phyloP scores from a whole-genome alignment of 1,140 invertebrate genomes.

The Aphaenogaster floridana region DNA sequence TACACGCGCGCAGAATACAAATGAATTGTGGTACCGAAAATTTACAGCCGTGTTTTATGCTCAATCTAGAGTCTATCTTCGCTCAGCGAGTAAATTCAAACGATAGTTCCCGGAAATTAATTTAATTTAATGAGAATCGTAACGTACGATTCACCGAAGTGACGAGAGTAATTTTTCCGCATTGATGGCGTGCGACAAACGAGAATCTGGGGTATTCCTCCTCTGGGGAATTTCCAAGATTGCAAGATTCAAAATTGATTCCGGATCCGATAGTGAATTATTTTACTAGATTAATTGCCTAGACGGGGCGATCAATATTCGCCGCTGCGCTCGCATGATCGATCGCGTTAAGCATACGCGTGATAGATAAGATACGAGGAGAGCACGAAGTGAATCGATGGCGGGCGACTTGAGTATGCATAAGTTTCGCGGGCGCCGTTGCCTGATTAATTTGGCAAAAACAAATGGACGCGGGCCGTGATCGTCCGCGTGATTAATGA shows the following conservation, averaged over 20 bases:
- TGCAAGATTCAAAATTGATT: constrained; percentile 25
- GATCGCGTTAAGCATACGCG: constrained; percentile 33
- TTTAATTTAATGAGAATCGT: constrained; percentile 21
- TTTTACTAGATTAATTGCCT: constrained; percentile 37
- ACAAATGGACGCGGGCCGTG: constrained; percentile 55
- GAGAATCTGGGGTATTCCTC: not conserved
- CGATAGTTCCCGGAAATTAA: not conserved
- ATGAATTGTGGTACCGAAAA: constrained; percentile 19
- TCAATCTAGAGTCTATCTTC: not conserved
- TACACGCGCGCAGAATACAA: constrained; percentile 8
- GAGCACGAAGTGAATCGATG: constrained; percentile 41
- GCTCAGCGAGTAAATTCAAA: not conserved
- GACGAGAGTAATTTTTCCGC: not conserved
- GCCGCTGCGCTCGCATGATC: constrained; percentile 13
- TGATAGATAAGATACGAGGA: constrained; percentile 52
- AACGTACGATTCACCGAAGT: not conserved
- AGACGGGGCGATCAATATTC: constrained; percentile 37
- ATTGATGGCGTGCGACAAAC: too few species aligned
- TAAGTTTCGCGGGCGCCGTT: constrained; percentile 46
- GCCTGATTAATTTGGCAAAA: constrained; percentile 63
- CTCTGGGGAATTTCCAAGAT: not conserved
- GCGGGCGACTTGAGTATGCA: constrained; percentile 46
- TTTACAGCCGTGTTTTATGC: constrained; percentile 28
- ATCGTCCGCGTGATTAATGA: constrained; percentile 63
- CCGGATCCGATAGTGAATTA: constrained; percentile 8